A percentile compares a stretch with the other conserved stretches of the same genome.
Conservation (phyloP, 2,888 invertebrate species). For the Pecten maximus region DNA sequence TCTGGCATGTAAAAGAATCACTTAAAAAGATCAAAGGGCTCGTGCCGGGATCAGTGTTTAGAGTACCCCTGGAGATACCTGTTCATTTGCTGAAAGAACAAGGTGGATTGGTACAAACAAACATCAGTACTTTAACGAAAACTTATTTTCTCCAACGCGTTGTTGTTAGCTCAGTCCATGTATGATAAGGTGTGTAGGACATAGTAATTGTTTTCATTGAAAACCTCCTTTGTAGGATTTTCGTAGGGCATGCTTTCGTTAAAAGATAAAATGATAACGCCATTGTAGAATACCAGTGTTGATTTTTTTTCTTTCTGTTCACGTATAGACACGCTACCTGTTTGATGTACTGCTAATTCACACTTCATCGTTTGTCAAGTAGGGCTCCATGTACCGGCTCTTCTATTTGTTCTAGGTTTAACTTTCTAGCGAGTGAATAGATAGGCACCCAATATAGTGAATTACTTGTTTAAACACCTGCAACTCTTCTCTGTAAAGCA, state of each 20-base stretch:
- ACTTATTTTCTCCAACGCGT: not conserved
- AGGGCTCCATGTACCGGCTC: not conserved
- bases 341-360: constrained; percentile 4
- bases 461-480: not conserved
- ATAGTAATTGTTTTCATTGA: constrained; percentile 23
- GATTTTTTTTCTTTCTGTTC: not conserved
- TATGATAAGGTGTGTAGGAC: not conserved
- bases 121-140: not conserved
- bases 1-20: not conserved
- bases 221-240: not conserved
- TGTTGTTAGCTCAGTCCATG: not conserved
- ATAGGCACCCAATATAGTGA: not conserved
- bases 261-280: constrained; percentile 15
- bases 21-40: constrained; percentile 10
- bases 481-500: not conserved
- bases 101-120: not conserved
- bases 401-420: not conserved
- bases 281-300: not conserved
- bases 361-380: not conserved
- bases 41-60: not conserved
- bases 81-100: not conserved
- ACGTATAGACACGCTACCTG: constrained; percentile 16
- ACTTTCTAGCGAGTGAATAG: constrained; percentile 11
- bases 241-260: not conserved
- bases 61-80: not conserved